These are phyloP conservation scores for Choloepus hoffmanni DNA, from an alignment of 2,113 vertebrate species.

Conservation along the genomic window DNA sequence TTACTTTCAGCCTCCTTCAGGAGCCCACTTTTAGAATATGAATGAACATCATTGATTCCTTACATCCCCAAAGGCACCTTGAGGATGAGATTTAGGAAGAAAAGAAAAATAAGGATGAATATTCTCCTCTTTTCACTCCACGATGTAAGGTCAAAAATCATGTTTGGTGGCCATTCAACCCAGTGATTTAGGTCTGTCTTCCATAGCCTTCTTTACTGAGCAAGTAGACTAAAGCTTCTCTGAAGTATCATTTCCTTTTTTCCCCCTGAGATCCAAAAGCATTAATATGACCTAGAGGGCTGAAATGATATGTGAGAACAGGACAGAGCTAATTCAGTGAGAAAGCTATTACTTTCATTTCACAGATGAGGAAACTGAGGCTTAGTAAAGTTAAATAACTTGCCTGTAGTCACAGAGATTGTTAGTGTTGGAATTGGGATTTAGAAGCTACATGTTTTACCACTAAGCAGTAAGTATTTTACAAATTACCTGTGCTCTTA, in stretches of 20 bases:
- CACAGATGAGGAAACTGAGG: background rate
- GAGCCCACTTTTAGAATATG: background rate
- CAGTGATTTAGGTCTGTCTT: background rate
- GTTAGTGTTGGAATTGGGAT: background rate
- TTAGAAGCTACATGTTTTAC: background rate
- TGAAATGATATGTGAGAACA: constrained; percentile 48
- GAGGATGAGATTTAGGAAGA: background rate
- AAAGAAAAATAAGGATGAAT: background rate
- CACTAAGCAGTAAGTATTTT: background rate
- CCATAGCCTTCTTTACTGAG: background rate
- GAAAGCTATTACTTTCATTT: constrained; percentile 41
- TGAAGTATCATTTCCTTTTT: background rate
- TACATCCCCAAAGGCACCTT: background rate
- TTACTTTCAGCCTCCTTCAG: constrained; percentile 1
- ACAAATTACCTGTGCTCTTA: background rate
- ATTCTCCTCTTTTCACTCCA: background rate
- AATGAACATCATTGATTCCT: background rate
- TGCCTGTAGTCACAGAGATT: background rate
- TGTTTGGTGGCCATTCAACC: background rate
- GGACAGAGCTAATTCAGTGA: background rate
- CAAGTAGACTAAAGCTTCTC: background rate
- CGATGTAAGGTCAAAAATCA: background rate
- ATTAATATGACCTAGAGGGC: background rate
- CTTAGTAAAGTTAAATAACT: background rate
- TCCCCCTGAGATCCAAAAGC: background rate